Evolutionary conservation across 2,888 invertebrate genomes (phyloP).

Genomic region (Pherbina coryleti): DNA sequence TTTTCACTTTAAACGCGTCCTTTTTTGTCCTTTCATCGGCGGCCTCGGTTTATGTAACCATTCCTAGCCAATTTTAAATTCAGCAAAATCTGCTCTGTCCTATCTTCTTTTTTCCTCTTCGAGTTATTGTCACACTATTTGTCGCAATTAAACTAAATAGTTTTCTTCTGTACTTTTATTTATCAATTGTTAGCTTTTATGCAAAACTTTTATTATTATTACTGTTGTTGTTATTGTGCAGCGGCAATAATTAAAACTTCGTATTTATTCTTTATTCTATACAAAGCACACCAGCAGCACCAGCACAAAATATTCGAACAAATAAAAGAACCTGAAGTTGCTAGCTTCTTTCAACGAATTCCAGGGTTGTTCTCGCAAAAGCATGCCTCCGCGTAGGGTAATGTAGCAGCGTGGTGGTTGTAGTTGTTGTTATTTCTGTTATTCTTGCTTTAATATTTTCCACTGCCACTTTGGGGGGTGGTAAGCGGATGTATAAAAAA

Average conservation of each 20-base stretch:
- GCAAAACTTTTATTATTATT: background rate
- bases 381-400: background rate
- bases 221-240: conserved; percentile 14
- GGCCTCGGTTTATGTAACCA: conserved; percentile 1
- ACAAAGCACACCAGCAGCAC: background rate
- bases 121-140: conserved; percentile 5
- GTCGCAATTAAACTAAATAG: conserved; percentile 2
- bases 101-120: background rate
- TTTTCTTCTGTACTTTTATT: background rate
- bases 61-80: background rate
- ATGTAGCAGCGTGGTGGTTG: background rate
- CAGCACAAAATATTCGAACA: background rate
- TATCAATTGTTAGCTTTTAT: conserved; percentile 10
- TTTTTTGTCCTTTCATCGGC: background rate
- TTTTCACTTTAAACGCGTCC: background rate
- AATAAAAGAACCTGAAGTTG: background rate
- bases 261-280: background rate
- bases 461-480: background rate
- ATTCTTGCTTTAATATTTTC: conserved; percentile 24
- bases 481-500: background rate
- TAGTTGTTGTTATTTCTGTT: conserved; percentile 7
- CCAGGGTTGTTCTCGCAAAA: background rate
- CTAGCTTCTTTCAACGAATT: background rate
- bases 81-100: background rate
- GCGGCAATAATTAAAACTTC: conserved; percentile 24